These are phyloP conservation scores for Cichlasoma orientale DNA, from an alignment of 2,797 vertebrate genomes.

Conservation along the genomic window DNA sequence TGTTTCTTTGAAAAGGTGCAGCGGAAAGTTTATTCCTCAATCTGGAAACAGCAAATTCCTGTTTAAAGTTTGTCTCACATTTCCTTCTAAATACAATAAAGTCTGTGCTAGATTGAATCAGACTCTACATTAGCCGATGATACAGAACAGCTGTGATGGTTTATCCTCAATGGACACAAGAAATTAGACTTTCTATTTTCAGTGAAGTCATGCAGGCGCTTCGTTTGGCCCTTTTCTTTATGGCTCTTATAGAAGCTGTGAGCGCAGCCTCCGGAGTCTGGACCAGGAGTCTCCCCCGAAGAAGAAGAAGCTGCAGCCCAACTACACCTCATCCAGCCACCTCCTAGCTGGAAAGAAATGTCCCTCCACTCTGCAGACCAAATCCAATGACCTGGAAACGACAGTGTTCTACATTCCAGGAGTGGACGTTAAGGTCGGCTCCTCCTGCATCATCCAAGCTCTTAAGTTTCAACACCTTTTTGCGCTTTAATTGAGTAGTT, in stretches of 20 bases:
- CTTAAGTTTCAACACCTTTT: background rate
- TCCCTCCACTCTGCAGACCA: slow-evolving; percentile 93
- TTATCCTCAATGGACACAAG: background rate
- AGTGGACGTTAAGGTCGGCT: slow-evolving; percentile 94
- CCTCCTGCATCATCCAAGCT: background rate
- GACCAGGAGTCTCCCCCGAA: slow-evolving; percentile 98
- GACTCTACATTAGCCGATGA: background rate
- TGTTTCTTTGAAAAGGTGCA: slow-evolving; percentile 87
- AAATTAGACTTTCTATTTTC: background rate
- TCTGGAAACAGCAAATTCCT: background rate
- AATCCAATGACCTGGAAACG: slow-evolving; percentile 93
- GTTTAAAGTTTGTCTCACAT: background rate
- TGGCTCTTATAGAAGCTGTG: slow-evolving; percentile 86
- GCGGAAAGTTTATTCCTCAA: slow-evolving; percentile 3
- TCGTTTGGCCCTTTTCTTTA: background rate
- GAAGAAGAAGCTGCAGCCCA: slow-evolving; percentile 95
- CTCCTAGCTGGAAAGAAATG: slow-evolving; percentile 93
- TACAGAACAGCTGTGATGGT: background rate
- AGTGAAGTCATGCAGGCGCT: background rate
- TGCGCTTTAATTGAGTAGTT: background rate
- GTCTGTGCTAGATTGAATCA: background rate
- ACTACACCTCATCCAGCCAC: slow-evolving; percentile 91
- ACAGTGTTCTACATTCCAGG: slow-evolving; percentile 99
- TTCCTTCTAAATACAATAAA: background rate
- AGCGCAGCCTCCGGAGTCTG: slow-evolving; percentile 91